phyloP scores from a whole-genome alignment of 1,140 invertebrate genomes.

The Tenebrio molitor region DNA sequence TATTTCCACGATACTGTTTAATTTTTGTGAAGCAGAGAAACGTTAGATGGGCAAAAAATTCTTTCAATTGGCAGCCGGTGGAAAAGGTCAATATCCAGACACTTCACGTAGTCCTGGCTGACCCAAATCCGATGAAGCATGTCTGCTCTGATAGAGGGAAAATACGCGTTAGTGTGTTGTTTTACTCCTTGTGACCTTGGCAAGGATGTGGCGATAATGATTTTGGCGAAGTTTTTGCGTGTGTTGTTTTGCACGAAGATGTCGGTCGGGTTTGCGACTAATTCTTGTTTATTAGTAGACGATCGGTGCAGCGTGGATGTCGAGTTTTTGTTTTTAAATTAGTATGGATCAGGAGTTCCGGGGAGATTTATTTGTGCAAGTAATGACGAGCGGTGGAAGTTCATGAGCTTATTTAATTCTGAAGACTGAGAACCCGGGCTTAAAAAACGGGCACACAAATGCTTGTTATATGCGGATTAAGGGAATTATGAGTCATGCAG shows the following conservation, averaged over 20 bases:
- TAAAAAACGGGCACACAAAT: constrained; percentile 60
- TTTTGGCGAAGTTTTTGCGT: constrained; percentile 1
- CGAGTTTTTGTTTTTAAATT: constrained; percentile 33
- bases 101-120: constrained; percentile 37
- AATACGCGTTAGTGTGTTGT: background rate
- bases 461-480: constrained; percentile 65
- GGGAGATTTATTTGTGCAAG: constrained; percentile 45
- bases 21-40: constrained; percentile 11
- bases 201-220: constrained; percentile 23
- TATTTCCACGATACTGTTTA: constrained; percentile 16
- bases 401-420: constrained; percentile 54
- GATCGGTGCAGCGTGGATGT: too few species aligned
- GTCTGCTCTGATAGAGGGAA: constrained; percentile 31
- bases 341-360: constrained; percentile 21
- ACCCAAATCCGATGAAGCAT: constrained; percentile 44
- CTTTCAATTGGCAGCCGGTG: constrained; percentile 17
- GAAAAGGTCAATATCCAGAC: constrained; percentile 46
- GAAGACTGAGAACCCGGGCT: constrained; percentile 59
- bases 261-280: constrained; percentile 3
- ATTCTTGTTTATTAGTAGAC: too few species aligned
- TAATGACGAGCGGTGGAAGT: constrained; percentile 41
- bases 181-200: constrained; percentile 31
- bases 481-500: constrained; percentile 63
- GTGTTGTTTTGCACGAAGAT: constrained; percentile 12
- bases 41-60: constrained; percentile 19